These are phyloP conservation scores for Caenorhabditis japonica DNA, from an alignment of 2,888 invertebrate genomes.

Conservation along the genomic window DNA sequence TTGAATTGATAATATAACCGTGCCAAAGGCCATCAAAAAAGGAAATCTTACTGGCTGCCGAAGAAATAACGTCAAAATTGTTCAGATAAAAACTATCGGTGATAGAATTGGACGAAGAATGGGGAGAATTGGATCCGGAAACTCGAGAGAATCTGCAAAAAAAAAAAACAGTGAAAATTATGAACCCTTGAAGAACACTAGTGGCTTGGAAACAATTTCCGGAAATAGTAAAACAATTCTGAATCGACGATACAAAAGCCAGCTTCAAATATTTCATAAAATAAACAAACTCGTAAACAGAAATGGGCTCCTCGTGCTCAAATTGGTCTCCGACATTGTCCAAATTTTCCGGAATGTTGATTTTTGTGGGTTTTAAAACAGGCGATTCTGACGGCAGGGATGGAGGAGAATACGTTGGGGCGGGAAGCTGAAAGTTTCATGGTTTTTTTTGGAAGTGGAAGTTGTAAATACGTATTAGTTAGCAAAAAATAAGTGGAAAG, in stretches of 20 bases:
- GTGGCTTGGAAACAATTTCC: too few relatives aligned
- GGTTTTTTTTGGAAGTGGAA: background rate
- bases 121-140: conserved; percentile 44
- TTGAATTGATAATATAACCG: too few relatives aligned
- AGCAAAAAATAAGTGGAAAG: background rate
- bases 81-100: conserved; percentile 70
- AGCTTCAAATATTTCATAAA: background rate
- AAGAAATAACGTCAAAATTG: conserved; percentile 61
- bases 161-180: too few relatives aligned
- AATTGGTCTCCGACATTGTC: conserved; percentile 14
- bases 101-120: conserved; percentile 64
- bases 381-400: conserved; percentile 61
- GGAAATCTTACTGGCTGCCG: conserved; percentile 54
- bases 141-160: conserved; percentile 58
- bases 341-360: conserved; percentile 19
- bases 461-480: background rate
- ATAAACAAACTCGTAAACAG: conserved; percentile 29
- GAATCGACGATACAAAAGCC: too few relatives aligned
- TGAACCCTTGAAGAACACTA: too few relatives aligned
- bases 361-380: conserved; percentile 26
- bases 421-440: conserved; percentile 53
- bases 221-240: too few relatives aligned
- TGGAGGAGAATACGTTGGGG: conserved; percentile 66
- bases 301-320: conserved; percentile 16
- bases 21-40: too few relatives aligned